Evolutionary conservation across 2,888 invertebrate genomes (phyloP).

Genomic region (Zootermopsis nevadensis): DNA sequence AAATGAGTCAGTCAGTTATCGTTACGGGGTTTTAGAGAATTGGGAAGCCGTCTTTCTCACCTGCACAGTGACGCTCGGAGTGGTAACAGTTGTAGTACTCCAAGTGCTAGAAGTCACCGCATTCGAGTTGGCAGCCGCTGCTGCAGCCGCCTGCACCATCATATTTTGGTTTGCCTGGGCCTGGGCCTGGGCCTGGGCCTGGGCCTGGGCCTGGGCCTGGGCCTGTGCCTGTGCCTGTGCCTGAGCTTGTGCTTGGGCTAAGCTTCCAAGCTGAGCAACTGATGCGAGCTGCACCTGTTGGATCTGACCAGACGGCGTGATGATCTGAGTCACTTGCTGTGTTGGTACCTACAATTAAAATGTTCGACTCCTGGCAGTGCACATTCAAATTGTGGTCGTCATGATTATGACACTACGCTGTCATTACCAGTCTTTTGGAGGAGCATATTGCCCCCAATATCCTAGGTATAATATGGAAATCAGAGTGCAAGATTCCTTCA

Average conservation of each 20-base stretch:
- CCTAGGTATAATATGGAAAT: no score
- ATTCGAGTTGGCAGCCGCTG: constrained; percentile 52
- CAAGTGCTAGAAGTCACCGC: constrained; percentile 54
- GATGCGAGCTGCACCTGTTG: constrained; percentile 89
- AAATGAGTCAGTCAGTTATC: no score
- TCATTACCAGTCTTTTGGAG: no score
- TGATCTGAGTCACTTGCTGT: constrained; percentile 81
- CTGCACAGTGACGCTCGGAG: constrained; percentile 62
- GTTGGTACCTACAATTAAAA: constrained; percentile 43
- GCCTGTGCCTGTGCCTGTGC: constrained; percentile 55
- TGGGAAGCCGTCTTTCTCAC: constrained; percentile 39
- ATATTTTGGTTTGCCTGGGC: constrained; percentile 55
- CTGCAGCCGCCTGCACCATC: constrained; percentile 57
- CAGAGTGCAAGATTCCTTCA: no score
- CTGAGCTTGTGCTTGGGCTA: constrained; percentile 60
- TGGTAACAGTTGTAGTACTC: constrained; percentile 59
- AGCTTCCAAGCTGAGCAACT: constrained; percentile 61
- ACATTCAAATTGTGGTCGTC: no score
- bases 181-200: constrained; percentile 45
- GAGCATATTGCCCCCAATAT: no score
- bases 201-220: constrained; percentile 55
- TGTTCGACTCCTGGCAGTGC: no score
- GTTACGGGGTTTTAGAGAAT: no score
- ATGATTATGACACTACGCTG: no score
- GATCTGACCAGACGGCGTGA: constrained; percentile 90